Evolutionary conservation across 1,140 invertebrate genomes (phyloP), one percentile per base, ranked within the genome.

Genomic region (Drosophila arizonae): DNA sequence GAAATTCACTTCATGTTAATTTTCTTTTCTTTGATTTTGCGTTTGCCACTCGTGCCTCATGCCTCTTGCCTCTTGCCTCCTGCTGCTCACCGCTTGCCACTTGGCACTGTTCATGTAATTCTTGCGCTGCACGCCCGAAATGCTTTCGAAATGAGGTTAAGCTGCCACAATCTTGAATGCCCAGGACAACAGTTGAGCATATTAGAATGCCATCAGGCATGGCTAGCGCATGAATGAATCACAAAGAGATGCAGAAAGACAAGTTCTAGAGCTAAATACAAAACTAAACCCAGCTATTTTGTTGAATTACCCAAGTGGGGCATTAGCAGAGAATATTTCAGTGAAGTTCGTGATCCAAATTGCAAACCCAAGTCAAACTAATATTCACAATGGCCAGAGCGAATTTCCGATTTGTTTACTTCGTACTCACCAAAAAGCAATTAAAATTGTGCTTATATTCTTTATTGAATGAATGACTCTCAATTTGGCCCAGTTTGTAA

Each of bases 1-100:
- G 84, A 82, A 82, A 87, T 77, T 79, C 82, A 73, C 79, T 76
- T 88, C 84, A 87, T 88, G 82, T 88, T 87, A 82, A 87, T 86
- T 86, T 87, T 78, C 78, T 79, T 86, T 78, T 73, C 84, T 87
- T 88, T 88, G 79, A 87, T 87, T 86, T 88, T 79, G 65, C 81
- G 69, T 77, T 77, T 84, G 64, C 67, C 43, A 8, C 43, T 39
- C 82, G 74, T 81, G 72, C 10, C 46, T 24, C 43, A 45, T 26
- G 17, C 46, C 46, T 3, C 21, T 4, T 50, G 46, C 17, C 21
- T 11, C 17, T 6, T 26, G 21, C 48, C 48, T 9, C 48, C 10
- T 50, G 46, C 9, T 10, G 3, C 17, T 8, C 11, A 21, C 3
- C 21, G 3, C 17, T 8, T 26, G 55, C 56, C 72, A 65, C 51